These are phyloP conservation scores for Cryptophagus acutangulus DNA, from an alignment of 2,888 invertebrate species.

Conservation along the genomic window DNA sequence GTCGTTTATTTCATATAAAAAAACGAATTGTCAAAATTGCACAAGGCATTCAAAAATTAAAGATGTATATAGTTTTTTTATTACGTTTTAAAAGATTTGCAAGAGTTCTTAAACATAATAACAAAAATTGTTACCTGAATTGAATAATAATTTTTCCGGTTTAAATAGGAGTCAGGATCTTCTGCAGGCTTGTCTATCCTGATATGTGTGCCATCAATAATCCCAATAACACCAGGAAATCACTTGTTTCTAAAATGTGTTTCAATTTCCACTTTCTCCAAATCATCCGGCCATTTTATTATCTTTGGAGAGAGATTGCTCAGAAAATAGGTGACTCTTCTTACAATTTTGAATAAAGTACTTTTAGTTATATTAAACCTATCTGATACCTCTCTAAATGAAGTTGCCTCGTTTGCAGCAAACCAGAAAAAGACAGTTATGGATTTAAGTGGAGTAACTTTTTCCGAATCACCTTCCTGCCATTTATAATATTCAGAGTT, in stretches of 20 bases:
- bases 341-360: slow-evolving; percentile 19
- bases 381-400: slow-evolving; percentile 23
- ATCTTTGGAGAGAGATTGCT: slow-evolving; percentile 17
- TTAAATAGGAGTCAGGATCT: background rate
- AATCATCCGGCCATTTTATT: slow-evolving; percentile 18
- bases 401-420: slow-evolving; percentile 18
- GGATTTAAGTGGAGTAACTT: slow-evolving; percentile 16
- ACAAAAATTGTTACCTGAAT: no score
- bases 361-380: slow-evolving; percentile 22
- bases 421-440: slow-evolving; percentile 23
- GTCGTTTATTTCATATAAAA: no score
- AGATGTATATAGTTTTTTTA: no score
- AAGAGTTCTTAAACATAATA: no score
- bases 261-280: slow-evolving; percentile 16
- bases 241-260: slow-evolving; percentile 17
- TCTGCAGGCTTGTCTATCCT: background rate
- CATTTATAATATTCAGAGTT: slow-evolving; percentile 17
- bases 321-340: slow-evolving; percentile 20
- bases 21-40: no score
- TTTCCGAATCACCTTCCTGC: slow-evolving; percentile 18
- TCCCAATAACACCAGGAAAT: slow-evolving; percentile 13
- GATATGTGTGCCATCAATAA: slow-evolving; percentile 1
- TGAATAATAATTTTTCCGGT: no score
- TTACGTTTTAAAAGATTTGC: no score
- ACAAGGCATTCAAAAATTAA: slow-evolving; percentile 10